Conservation (phyloP, 1,140 invertebrate genomes). For the Metopolophium dirhodum region DNA sequence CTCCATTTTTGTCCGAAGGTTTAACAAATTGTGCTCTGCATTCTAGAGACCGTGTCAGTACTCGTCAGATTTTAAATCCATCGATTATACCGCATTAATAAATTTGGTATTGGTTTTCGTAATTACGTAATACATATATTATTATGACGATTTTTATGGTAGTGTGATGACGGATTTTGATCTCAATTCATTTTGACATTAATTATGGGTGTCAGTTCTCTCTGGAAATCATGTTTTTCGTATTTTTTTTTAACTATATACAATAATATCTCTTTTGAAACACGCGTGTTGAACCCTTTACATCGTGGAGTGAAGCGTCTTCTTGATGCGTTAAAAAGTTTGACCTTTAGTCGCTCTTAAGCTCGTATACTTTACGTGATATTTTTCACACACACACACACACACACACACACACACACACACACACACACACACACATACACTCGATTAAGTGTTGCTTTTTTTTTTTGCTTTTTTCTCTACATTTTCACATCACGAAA, state of each 20-base stretch:
- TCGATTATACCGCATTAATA: not conserved
- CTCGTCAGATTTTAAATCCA: not conserved
- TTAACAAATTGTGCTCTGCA: not conserved
- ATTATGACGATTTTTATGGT: not conserved
- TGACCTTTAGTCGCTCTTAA: constrained; percentile 38
- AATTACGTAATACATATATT: not conserved
- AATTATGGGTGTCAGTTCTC: not conserved
- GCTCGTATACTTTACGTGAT: constrained; percentile 30
- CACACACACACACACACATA: constrained; percentile 6
- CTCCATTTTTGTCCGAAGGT: not conserved
- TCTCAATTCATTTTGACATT: not conserved
- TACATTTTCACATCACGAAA: constrained; percentile 49
- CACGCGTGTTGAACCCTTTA: not conserved
- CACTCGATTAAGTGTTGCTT: constrained; percentile 46
- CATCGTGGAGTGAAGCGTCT: not conserved
- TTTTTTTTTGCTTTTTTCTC: not conserved
- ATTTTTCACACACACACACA: constrained; percentile 30
- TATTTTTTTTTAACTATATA: not conserved
- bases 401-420: not conserved
- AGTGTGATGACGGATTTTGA: not conserved
- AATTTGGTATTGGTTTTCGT: not conserved
- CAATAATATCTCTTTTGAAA: not conserved
- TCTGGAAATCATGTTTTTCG: not conserved
- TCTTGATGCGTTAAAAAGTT: constrained; percentile 16
- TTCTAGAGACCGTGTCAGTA: not conserved